Evolutionary conservation across 1,140 invertebrate species (phyloP).

Genomic region (Trichonephila clavata): DNA sequence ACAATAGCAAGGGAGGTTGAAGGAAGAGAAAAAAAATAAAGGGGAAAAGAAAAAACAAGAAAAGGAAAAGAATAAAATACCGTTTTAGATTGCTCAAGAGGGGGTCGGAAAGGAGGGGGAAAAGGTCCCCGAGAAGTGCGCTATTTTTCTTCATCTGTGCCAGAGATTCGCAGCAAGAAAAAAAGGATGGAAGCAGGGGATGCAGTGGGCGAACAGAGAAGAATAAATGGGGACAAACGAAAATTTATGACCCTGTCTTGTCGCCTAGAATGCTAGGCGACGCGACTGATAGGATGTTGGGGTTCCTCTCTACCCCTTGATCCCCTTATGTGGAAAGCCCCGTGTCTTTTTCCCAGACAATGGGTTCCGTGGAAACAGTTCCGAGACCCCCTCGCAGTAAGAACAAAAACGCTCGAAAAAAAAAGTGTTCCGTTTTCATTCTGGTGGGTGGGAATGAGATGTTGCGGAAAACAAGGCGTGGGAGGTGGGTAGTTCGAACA

Average conservation of each 20-base stretch:
- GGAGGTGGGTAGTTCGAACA: neutral
- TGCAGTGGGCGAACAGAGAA: constrained; percentile 25
- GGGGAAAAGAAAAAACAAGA: neutral
- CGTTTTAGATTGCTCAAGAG: constrained; percentile 29
- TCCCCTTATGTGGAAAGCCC: constrained; percentile 31
- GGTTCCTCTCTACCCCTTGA: constrained; percentile 51
- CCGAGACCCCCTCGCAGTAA: constrained; percentile 30
- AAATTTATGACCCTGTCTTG: constrained; percentile 74
- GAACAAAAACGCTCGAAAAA: neutral
- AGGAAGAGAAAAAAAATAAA: neutral
- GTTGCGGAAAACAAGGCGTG: constrained; percentile 13
- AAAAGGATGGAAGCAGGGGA: neutral
- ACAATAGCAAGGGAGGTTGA: neutral
- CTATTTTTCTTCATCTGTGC: constrained; percentile 72
- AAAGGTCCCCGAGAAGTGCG: constrained; percentile 40
- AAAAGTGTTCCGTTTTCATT: constrained; percentile 65
- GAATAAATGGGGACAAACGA: constrained; percentile 74
- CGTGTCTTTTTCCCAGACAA: constrained; percentile 33
- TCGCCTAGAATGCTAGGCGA: constrained; percentile 60
- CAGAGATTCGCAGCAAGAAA: constrained; percentile 18
- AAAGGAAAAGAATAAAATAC: constrained; percentile 33
- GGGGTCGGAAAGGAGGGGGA: neutral
- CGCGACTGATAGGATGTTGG: constrained; percentile 66
- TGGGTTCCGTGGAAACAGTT: constrained; percentile 38
- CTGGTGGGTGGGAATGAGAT: constrained; percentile 42